A percentile compares a stretch with the other conserved stretches of the same genome.
Conservation (phyloP, 2,113 vertebrate species). For the Siniperca chuatsi region DNA sequence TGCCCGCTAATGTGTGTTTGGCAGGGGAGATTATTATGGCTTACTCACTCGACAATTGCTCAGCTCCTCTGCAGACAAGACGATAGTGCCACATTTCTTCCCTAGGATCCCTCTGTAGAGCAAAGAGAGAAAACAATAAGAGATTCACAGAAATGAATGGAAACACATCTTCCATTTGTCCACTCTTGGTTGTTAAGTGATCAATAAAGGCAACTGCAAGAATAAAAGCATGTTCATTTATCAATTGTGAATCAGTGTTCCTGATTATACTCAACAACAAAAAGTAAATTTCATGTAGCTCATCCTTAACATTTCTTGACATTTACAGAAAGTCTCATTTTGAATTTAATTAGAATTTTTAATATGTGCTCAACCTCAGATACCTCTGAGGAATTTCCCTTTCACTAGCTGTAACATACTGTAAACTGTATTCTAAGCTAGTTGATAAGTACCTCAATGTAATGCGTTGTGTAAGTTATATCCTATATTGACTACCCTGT, state of each 20-base stretch:
- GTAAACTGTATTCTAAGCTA: not conserved
- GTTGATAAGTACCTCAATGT: not conserved
- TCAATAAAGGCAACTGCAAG: conserved; percentile 1
- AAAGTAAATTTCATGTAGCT: not conserved
- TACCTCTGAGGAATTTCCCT: not conserved
- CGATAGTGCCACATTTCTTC: conserved; percentile 84
- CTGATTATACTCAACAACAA: conserved; percentile 4
- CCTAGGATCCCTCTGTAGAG: conserved; percentile 82
- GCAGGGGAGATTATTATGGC: conserved; percentile 41
- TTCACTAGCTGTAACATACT: not conserved
- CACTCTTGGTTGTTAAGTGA: conserved; percentile 2
- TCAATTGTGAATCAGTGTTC: not conserved
- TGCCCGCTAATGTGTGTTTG: conserved; percentile 41
- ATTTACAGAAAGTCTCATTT: not conserved
- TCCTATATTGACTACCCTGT: not conserved
- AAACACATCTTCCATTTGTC: conserved; percentile 20
- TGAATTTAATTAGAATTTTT: not conserved
- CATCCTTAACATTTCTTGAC: not conserved
- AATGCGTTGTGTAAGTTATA: not conserved
- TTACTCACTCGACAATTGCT: conserved; percentile 86
- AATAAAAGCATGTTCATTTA: conserved; percentile 11
- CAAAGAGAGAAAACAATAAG: conserved; percentile 49
- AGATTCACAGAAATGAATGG: conserved; percentile 20
- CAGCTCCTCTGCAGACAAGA: conserved; percentile 84
- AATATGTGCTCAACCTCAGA: not conserved